These are phyloP conservation scores for Radopholus similis DNA, from an alignment of 1,140 invertebrate genomes.

Conservation along the genomic window DNA sequence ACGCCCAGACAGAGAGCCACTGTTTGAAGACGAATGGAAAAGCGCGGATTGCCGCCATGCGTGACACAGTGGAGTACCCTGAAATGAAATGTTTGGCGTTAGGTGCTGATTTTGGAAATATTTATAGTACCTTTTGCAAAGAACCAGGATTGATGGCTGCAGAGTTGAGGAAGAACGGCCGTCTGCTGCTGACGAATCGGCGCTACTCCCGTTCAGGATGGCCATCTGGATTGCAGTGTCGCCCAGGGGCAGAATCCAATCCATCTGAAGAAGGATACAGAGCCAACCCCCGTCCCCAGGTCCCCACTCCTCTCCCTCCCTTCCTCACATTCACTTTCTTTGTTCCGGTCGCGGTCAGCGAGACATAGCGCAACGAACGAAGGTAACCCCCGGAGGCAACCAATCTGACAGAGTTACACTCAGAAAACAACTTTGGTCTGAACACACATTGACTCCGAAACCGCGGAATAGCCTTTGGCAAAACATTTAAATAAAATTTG, in stretches of 20 bases:
- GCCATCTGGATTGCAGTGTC: conserved; percentile 40
- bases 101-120: no score
- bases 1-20: conserved; percentile 31
- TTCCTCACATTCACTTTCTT: conserved; percentile 16
- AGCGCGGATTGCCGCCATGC: conserved; percentile 42
- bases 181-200: conserved; percentile 6
- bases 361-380: conserved; percentile 22
- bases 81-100: no score
- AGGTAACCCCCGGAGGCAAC: conserved; percentile 31
- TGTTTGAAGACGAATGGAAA: conserved; percentile 35
- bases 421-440: no score
- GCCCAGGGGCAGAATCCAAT: conserved; percentile 43
- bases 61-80: conserved; percentile 41
- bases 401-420: conserved; percentile 23
- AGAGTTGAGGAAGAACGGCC: conserved; percentile 1
- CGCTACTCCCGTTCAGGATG: neutral
- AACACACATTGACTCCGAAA: no score
- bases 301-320: neutral
- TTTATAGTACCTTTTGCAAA: conserved; percentile 44
- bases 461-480: neutral
- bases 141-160: conserved; percentile 43
- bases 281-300: no score
- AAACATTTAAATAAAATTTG: conserved; percentile 10
- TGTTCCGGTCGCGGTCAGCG: conserved; percentile 16
- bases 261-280: conserved; percentile 28